Conservation (phyloP, 2,888 invertebrate species). For the Balanococcus diminutus region DNA sequence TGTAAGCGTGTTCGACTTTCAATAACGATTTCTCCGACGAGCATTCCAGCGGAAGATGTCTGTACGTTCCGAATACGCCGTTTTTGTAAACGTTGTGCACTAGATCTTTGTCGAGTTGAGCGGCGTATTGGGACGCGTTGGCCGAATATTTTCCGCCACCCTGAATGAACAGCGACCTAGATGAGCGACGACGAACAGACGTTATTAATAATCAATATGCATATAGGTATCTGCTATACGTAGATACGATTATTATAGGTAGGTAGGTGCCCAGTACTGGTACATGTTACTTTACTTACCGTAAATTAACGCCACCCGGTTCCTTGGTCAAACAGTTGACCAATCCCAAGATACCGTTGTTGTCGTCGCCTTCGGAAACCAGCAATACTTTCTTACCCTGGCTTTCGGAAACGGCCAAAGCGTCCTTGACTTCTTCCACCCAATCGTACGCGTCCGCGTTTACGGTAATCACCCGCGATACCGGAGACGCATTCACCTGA, state of each 20-base stretch:
- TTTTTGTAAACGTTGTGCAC: constrained; percentile 83
- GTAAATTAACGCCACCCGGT: constrained; percentile 74
- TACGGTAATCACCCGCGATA: constrained; percentile 68
- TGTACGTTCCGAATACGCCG: constrained; percentile 80
- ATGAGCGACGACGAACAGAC: not conserved
- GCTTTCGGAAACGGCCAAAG: constrained; percentile 71
- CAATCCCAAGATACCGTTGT: constrained; percentile 82
- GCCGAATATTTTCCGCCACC: constrained; percentile 65
- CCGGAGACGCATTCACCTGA: constrained; percentile 59
- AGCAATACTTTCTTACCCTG: constrained; percentile 70
- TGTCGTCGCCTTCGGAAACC: constrained; percentile 72
- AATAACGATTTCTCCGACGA: constrained; percentile 61
- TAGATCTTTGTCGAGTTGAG: constrained; percentile 76
- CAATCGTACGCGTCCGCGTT: constrained; percentile 76
- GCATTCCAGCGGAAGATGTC: constrained; percentile 76
- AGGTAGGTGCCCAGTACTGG: no score
- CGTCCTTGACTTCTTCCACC: constrained; percentile 80
- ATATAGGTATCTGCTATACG: not conserved
- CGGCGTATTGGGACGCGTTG: constrained; percentile 66
- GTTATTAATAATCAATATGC: no score
- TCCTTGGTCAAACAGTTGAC: constrained; percentile 89
- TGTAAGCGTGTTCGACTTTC: constrained; percentile 88
- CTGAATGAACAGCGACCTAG: constrained; percentile 70
- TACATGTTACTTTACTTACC: not conserved
- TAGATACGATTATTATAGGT: no score